A percentile compares a stretch with the other conserved stretches of the same genome.
These are phyloP conservation scores for Heliangelus exortis DNA, from an alignment of 2,797 vertebrate species.

Conservation along the genomic window DNA sequence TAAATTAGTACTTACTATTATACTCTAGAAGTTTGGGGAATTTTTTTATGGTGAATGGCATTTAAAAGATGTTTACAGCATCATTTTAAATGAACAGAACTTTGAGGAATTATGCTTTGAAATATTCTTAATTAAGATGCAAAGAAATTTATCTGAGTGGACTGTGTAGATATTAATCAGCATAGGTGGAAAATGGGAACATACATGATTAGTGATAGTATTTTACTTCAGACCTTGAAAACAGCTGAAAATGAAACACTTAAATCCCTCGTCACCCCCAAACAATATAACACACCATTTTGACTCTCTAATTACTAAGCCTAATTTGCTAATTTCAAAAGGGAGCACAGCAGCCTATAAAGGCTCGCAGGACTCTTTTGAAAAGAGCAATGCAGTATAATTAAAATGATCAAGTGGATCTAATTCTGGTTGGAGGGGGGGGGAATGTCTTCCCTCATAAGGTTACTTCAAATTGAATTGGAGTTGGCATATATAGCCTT, in stretches of 20 bases:
- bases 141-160: conserved; percentile 32
- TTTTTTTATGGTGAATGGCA: background rate
- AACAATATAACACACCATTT: conserved; percentile 60
- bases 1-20: conserved; percentile 36
- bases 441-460: conserved; percentile 26
- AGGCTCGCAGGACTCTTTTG: conserved; percentile 53
- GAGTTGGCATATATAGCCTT: conserved; percentile 68
- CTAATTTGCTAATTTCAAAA: conserved; percentile 73
- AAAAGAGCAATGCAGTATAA: conserved; percentile 65
- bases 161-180: conserved; percentile 54
- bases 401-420: conserved; percentile 76
- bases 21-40: background rate
- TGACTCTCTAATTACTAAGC: conserved; percentile 71
- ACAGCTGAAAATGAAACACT: conserved; percentile 40
- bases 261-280: conserved; percentile 59
- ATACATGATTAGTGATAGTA: conserved; percentile 52
- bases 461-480: conserved; percentile 69
- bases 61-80: conserved; percentile 44
- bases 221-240: conserved; percentile 61
- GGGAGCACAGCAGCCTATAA: conserved; percentile 64
- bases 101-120: conserved; percentile 53
- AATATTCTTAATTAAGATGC: conserved; percentile 64
- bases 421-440: background rate
- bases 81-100: conserved; percentile 43
- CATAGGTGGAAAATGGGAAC: conserved; percentile 54